Conservation (phyloP, 2,888 invertebrate genomes). For the Eilema caniola region DNA sequence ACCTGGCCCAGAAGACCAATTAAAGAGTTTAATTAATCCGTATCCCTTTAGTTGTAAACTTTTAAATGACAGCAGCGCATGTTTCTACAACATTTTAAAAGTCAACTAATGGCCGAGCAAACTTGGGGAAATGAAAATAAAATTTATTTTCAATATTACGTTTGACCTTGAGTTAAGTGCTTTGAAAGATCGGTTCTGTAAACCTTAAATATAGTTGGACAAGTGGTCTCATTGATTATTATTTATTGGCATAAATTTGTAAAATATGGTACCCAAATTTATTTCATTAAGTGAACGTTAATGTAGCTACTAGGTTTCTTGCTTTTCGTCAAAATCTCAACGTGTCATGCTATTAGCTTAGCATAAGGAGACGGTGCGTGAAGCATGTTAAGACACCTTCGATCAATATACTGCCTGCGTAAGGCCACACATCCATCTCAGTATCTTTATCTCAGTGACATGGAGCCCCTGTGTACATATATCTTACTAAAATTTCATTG, state of each 20-base stretch:
- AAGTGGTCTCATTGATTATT: not conserved
- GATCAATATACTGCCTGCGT: conserved; percentile 2
- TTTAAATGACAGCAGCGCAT: conserved; percentile 50
- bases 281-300: too few relatives aligned
- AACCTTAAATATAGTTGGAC: conserved; percentile 37
- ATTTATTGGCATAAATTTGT: not conserved
- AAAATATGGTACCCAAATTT: too few relatives aligned
- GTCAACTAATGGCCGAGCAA: conserved; percentile 46
- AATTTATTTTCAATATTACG: conserved; percentile 50
- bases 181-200: conserved; percentile 39
- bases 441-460: not conserved
- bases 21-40: conserved; percentile 54
- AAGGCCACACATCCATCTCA: conserved; percentile 1
- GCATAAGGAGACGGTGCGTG: conserved; percentile 33
- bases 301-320: too few relatives aligned
- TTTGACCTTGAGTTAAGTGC: conserved; percentile 41
- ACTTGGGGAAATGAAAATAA: conserved; percentile 38
- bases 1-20: conserved; percentile 49
- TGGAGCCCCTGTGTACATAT: not conserved
- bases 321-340: not conserved
- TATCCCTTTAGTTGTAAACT: conserved; percentile 38
- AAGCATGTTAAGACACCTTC: conserved; percentile 1
- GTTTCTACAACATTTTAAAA: conserved; percentile 46
- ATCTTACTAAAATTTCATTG: not conserved
- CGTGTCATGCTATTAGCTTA: conserved; percentile 22